Conservation (phyloP, 2,797 vertebrate species). For the Arctocebus calabarensis region DNA sequence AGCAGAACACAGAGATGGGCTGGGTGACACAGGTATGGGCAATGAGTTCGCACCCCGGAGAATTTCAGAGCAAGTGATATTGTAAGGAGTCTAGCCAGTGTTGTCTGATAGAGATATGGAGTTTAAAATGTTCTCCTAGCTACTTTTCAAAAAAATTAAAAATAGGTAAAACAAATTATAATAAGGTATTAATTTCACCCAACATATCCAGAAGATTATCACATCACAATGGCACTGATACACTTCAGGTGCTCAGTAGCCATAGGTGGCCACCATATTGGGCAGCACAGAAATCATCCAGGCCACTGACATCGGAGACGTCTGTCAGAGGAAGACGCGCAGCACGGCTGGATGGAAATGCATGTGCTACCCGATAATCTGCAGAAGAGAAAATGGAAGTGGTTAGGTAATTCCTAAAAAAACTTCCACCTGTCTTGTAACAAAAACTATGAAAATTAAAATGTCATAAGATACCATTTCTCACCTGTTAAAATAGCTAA, state of each 20-base stretch:
- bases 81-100: not conserved
- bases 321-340: not conserved
- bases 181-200: not conserved
- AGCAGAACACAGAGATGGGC: not conserved
- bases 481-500: constrained; percentile 15
- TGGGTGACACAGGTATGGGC: fast-evolving
- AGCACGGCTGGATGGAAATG: not conserved
- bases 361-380: not conserved
- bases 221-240: not conserved
- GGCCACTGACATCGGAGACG: not conserved
- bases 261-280: fast-evolving
- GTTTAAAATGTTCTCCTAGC: not conserved
- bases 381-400: not conserved
- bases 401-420: not conserved
- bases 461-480: not conserved
- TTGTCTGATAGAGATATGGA: not conserved
- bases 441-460: constrained; percentile 51
- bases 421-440: not conserved
- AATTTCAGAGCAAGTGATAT: not conserved
- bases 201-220: not conserved
- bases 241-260: not conserved
- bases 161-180: not conserved
- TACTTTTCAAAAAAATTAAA: not conserved
- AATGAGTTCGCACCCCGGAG: not conserved
- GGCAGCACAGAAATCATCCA: not conserved